phyloP scores from a whole-genome alignment of 2,797 vertebrate species.

The Leuciscus waleckii region DNA sequence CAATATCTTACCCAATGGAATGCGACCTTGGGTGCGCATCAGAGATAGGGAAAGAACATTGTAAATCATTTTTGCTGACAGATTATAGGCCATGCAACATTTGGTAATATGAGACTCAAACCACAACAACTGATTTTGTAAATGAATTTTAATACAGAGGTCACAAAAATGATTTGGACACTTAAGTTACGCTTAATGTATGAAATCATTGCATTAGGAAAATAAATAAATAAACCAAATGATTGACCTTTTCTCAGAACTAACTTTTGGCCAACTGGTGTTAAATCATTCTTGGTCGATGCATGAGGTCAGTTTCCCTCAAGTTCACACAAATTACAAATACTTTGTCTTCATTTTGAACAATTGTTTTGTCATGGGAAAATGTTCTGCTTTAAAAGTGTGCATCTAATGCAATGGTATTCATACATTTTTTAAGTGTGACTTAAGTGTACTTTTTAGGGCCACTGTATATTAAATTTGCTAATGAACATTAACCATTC shows the following conservation, averaged over 20 bases:
- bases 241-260: not conserved
- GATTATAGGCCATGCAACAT: not conserved
- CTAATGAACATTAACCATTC: conserved; percentile 1
- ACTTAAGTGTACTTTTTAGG: not conserved
- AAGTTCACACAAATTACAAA: not conserved
- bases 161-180: not conserved
- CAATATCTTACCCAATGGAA: conserved; percentile 91
- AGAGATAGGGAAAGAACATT: conserved; percentile 66
- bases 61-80: conserved; percentile 21
- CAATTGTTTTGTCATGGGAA: not conserved
- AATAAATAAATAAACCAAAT: not conserved
- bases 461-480: not conserved
- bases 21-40: conserved; percentile 85
- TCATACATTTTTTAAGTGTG: not conserved
- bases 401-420: not conserved
- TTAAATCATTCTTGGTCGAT: not conserved
- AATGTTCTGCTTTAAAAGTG: not conserved
- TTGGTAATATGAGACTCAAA: not conserved
- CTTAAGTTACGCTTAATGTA: not conserved
- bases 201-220: not conserved
- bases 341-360: not conserved
- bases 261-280: not conserved
- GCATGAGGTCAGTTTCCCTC: not conserved
- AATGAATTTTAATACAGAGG: not conserved
- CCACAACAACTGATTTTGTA: not conserved